phyloP scores from a whole-genome alignment of 2,797 vertebrate species.

The Pipistrellus nathusii region DNA sequence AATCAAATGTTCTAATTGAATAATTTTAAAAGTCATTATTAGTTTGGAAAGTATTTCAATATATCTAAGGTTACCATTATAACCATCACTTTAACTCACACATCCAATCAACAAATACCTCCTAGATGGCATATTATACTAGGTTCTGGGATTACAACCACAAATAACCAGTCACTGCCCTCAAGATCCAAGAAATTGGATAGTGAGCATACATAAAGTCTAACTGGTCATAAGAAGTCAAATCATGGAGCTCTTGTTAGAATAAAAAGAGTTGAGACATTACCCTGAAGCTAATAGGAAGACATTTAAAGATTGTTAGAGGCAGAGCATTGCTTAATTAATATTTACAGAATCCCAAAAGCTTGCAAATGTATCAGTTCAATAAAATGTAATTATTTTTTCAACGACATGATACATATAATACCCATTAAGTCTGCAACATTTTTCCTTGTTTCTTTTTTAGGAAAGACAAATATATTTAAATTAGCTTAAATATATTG shows the following conservation, averaged over 20 bases:
- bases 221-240: background rate
- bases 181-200: background rate
- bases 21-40: background rate
- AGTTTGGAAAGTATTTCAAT: background rate
- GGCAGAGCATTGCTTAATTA: background rate
- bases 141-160: background rate
- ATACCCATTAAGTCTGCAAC: background rate
- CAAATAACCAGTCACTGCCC: background rate
- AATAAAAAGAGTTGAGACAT: background rate
- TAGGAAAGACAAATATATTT: slow-evolving; percentile 11
- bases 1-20: slow-evolving; percentile 20
- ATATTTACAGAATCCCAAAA: background rate
- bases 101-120: background rate
- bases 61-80: background rate
- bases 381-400: background rate
- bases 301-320: background rate
- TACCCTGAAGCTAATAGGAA: background rate
- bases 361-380: background rate
- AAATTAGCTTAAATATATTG: slow-evolving; percentile 22
- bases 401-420: background rate
- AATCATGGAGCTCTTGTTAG: background rate
- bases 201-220: background rate
- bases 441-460: background rate
- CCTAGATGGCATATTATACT: background rate
- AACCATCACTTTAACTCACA: background rate